A percentile compares a stretch with the other conserved stretches of the same genome.
Conservation (phyloP, 2,797 vertebrate species). For the Hafferia zeledoni region DNA sequence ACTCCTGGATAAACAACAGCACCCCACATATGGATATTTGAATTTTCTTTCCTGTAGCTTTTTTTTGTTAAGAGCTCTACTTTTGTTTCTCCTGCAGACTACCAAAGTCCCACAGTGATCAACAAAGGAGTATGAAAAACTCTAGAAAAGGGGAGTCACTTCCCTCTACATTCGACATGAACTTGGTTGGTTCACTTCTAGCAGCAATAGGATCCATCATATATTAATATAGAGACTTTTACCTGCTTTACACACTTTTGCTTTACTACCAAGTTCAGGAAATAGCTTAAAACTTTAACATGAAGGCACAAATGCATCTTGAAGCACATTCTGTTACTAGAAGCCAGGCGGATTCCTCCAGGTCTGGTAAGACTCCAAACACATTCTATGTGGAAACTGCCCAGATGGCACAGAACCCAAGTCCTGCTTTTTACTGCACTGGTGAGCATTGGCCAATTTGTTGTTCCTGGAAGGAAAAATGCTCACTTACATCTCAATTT, state of each 20-base stretch:
- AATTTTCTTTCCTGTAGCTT: neutral
- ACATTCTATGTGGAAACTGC: neutral
- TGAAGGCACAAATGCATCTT: neutral
- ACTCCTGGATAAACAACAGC: neutral
- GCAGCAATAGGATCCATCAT: neutral
- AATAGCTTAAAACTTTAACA: neutral
- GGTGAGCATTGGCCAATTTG: neutral
- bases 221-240: neutral
- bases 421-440: neutral
- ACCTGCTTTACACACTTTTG: neutral
- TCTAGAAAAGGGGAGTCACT: accelerated
- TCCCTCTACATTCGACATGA: neutral
- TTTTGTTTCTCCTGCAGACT: neutral
- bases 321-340: neutral
- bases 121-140: neutral
- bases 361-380: neutral
- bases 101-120: neutral
- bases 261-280: neutral
- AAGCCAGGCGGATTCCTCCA: neutral
- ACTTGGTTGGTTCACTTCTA: neutral
- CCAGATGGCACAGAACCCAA: neutral
- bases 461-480: neutral
- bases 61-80: neutral
- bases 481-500: neutral
- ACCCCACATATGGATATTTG: neutral